A percentile compares a stretch with the other conserved stretches of the same genome.
These are phyloP conservation scores for Tribolium castaneum DNA, from an alignment of 1,140 invertebrate genomes.

Conservation along the genomic window DNA sequence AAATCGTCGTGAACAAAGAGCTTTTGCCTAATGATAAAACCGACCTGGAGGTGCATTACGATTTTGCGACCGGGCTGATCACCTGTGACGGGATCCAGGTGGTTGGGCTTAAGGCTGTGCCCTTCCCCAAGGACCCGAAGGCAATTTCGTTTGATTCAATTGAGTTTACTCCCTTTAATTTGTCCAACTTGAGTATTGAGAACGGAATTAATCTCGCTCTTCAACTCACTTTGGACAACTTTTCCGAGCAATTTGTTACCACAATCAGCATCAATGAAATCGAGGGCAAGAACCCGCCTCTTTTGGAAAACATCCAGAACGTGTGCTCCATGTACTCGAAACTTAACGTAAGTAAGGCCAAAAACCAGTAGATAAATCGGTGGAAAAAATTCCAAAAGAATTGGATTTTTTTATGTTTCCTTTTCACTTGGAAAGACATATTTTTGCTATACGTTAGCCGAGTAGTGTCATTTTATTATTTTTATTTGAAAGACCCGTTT, in stretches of 20 bases:
- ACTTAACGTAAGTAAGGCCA: constrained; percentile 57
- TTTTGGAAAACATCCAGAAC: constrained; percentile 53
- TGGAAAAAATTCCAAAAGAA: no score
- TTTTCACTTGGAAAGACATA: no score
- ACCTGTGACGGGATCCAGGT: constrained; percentile 57
- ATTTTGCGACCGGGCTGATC: constrained; percentile 58
- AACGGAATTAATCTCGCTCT: constrained; percentile 56
- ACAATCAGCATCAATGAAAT: constrained; percentile 58
- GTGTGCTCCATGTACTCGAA: constrained; percentile 53
- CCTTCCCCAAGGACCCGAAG: constrained; percentile 48
- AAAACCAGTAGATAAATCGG: no score
- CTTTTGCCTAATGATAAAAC: constrained; percentile 52
- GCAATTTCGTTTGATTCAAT: constrained; percentile 53
- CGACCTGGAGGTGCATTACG: constrained; percentile 55
- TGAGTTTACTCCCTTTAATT: constrained; percentile 54
- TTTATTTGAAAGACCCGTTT: no score
- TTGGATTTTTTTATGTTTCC: no score
- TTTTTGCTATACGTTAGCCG: no score
- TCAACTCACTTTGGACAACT: constrained; percentile 55
- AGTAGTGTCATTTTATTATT: no score
- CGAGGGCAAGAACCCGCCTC: constrained; percentile 47
- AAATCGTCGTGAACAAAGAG: constrained; percentile 55
- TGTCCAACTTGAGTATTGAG: constrained; percentile 52
- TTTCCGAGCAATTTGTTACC: constrained; percentile 47
- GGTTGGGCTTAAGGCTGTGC: constrained; percentile 51